These are phyloP conservation scores for Himalopsyche phryganea DNA, from an alignment of 1,140 invertebrate genomes.

Conservation along the genomic window DNA sequence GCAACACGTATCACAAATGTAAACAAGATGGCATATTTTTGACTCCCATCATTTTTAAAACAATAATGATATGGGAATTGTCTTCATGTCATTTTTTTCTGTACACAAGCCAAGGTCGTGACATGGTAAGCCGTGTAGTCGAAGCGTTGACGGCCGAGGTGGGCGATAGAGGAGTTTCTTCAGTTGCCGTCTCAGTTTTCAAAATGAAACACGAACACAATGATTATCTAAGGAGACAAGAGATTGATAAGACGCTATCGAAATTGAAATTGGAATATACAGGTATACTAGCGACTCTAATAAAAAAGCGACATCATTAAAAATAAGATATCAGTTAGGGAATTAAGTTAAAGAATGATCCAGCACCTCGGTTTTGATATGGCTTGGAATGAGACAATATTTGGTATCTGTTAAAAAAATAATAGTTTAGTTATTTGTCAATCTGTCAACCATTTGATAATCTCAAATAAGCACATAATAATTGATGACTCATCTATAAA, in stretches of 20 bases:
- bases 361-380: background rate
- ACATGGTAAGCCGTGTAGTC: constrained; percentile 59
- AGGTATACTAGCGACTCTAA: constrained; percentile 35
- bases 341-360: too few relatives aligned
- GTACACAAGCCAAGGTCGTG: constrained; percentile 45
- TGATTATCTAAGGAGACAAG: constrained; percentile 46
- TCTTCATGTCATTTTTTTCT: too few relatives aligned
- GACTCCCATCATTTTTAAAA: too few relatives aligned
- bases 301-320: background rate
- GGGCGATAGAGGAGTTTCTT: constrained; percentile 41
- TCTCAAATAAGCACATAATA: too few relatives aligned
- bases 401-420: background rate
- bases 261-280: constrained; percentile 51
- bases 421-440: too few relatives aligned
- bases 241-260: constrained; percentile 51
- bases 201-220: constrained; percentile 52
- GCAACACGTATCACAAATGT: too few relatives aligned
- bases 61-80: too few relatives aligned
- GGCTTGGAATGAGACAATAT: background rate
- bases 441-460: too few relatives aligned
- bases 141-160: constrained; percentile 52
- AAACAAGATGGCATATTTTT: too few relatives aligned
- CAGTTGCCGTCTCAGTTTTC: constrained; percentile 56
- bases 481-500: too few relatives aligned
- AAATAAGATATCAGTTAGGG: too few relatives aligned